These are phyloP conservation scores for Theretra japonica DNA, from an alignment of 2,888 invertebrate genomes.

Conservation along the genomic window DNA sequence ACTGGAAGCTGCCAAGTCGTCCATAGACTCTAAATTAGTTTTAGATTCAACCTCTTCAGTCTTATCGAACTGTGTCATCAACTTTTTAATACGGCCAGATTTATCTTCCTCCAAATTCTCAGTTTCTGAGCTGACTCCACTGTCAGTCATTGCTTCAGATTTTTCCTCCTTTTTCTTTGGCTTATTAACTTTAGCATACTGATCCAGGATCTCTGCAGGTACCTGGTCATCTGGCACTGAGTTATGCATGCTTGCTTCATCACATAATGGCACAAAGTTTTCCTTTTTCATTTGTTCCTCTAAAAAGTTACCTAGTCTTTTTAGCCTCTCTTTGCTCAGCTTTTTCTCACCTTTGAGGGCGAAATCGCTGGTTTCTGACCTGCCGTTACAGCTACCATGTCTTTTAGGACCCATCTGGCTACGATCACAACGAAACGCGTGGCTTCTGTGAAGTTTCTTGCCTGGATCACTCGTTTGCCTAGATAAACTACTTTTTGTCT, in stretches of 20 bases:
- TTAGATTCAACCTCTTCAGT: constrained; percentile 45
- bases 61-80: constrained; percentile 59
- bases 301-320: constrained; percentile 69
- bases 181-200: constrained; percentile 77
- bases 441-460: constrained; percentile 84
- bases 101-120: constrained; percentile 78
- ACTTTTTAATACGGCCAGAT: constrained; percentile 59
- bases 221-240: constrained; percentile 74
- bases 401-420: constrained; percentile 73
- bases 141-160: constrained; percentile 76
- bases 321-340: constrained; percentile 72
- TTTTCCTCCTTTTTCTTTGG: constrained; percentile 65
- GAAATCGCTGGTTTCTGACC: constrained; percentile 70
- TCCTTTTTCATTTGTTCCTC: constrained; percentile 79
- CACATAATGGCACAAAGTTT: constrained; percentile 58
- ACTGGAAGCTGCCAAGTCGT: constrained; percentile 68
- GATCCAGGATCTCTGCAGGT: constrained; percentile 76
- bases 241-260: constrained; percentile 43
- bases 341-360: constrained; percentile 70
- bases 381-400: constrained; percentile 71
- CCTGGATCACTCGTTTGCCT: constrained; percentile 81
- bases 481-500: constrained; percentile 65
- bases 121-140: constrained; percentile 81
- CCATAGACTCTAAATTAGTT: constrained; percentile 66
- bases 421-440: constrained; percentile 84